Evolutionary conservation across 1,140 invertebrate species (phyloP).

Genomic region (Macrobrachium nipponense): DNA sequence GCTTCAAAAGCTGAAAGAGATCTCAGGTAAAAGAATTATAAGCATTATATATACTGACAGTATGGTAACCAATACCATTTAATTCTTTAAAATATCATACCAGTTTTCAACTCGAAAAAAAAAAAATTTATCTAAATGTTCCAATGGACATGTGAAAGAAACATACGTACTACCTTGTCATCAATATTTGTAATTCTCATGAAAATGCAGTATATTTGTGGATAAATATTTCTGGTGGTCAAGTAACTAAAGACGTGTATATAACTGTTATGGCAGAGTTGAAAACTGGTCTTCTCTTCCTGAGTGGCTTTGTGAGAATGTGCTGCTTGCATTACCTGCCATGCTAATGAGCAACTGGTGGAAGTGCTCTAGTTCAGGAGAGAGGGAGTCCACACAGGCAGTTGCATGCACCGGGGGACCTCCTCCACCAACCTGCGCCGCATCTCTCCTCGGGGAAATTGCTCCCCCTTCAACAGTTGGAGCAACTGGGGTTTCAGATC

Average conservation of each 20-base stretch:
- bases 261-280: slow-evolving; percentile 18
- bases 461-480: slow-evolving; percentile 56
- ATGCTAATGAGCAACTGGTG: slow-evolving; percentile 72
- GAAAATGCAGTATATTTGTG: neutral
- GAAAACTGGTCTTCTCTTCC: slow-evolving; percentile 33
- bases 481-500: slow-evolving; percentile 47
- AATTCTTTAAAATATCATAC: slow-evolving; percentile 35
- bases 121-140: too few species aligned
- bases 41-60: slow-evolving; percentile 29
- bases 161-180: too few species aligned
- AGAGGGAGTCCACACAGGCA: slow-evolving; percentile 71
- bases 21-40: slow-evolving; percentile 41
- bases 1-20: slow-evolving; percentile 48
- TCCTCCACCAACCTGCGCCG: slow-evolving; percentile 67
- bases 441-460: slow-evolving; percentile 63
- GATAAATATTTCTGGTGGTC: neutral
- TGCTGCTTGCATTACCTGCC: slow-evolving; percentile 65
- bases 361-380: slow-evolving; percentile 73
- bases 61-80: neutral
- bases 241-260: too few species aligned
- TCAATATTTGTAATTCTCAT: neutral
- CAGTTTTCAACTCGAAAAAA: slow-evolving; percentile 42
- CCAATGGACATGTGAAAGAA: too few species aligned
- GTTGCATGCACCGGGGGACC: slow-evolving; percentile 70
- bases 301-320: slow-evolving; percentile 58